A percentile compares a stretch with the other conserved stretches of the same genome.
These are phyloP conservation scores for Procavia capensis DNA, from an alignment of 2,113 vertebrate species.

Conservation along the genomic window DNA sequence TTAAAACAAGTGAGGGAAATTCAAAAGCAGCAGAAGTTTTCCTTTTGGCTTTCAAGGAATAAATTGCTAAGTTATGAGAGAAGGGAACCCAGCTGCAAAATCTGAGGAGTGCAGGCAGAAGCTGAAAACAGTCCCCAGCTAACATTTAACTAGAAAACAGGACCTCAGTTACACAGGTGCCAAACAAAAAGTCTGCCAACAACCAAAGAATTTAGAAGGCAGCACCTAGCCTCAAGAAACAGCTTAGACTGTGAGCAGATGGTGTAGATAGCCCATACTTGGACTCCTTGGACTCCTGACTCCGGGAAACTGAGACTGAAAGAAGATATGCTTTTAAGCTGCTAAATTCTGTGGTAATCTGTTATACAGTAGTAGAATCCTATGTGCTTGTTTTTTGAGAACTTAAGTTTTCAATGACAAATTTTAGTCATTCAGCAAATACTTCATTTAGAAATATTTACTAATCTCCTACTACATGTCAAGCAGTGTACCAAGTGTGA, in stretches of 20 bases:
- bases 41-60: background rate
- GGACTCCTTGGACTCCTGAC: background rate
- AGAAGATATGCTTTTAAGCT: background rate
- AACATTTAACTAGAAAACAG: background rate
- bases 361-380: background rate
- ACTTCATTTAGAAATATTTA: slow-evolving; percentile 8
- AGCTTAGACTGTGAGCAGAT: background rate
- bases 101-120: background rate
- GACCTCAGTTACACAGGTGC: background rate
- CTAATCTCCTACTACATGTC: background rate
- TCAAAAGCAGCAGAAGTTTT: background rate
- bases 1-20: background rate
- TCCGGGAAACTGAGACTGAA: background rate
- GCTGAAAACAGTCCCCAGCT: background rate
- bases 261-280: background rate
- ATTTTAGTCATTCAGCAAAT: background rate
- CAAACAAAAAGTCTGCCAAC: background rate
- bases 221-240: background rate
- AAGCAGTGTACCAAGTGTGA: background rate
- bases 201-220: background rate
- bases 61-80: background rate
- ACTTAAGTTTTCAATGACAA: background rate
- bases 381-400: background rate
- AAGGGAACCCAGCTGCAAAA: background rate
- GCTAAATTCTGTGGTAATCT: background rate